phyloP scores from a whole-genome alignment of 2,797 vertebrate genomes.

The Rhynchotus rufescens region DNA sequence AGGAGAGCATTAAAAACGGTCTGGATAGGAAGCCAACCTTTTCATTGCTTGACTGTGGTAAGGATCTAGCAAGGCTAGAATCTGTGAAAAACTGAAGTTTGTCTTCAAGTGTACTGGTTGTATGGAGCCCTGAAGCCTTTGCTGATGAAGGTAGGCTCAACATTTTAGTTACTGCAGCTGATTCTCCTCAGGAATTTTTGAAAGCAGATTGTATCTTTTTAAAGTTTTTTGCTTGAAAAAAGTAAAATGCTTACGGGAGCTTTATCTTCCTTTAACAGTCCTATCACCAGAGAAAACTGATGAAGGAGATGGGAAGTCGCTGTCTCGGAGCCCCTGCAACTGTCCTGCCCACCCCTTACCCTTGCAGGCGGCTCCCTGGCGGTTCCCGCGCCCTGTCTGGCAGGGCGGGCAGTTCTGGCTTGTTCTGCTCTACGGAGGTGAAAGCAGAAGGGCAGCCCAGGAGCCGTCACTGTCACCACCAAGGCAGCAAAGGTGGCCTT shows the following conservation, averaged over 20 bases:
- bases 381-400: not conserved
- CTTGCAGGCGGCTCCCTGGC: not conserved
- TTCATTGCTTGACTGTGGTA: not conserved
- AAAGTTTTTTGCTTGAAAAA: not conserved
- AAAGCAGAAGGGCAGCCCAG: conserved; percentile 29
- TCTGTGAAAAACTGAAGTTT: not conserved
- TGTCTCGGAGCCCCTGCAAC: not conserved
- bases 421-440: not conserved
- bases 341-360: not conserved
- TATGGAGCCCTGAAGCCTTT: not conserved
- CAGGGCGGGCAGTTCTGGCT: not conserved
- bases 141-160: not conserved
- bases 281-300: not conserved
- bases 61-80: not conserved
- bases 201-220: not conserved
- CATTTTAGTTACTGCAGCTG: not conserved
- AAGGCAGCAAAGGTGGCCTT: not conserved
- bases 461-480: conserved; percentile 10
- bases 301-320: not conserved
- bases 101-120: not conserved
- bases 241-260: not conserved
- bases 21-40: not conserved
- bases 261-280: not conserved
- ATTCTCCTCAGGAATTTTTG: not conserved
- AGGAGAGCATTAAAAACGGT: not conserved